Base-by-base conservation (phyloP, 2,888 invertebrate genomes). In the Embidobia sp. region DNA sequence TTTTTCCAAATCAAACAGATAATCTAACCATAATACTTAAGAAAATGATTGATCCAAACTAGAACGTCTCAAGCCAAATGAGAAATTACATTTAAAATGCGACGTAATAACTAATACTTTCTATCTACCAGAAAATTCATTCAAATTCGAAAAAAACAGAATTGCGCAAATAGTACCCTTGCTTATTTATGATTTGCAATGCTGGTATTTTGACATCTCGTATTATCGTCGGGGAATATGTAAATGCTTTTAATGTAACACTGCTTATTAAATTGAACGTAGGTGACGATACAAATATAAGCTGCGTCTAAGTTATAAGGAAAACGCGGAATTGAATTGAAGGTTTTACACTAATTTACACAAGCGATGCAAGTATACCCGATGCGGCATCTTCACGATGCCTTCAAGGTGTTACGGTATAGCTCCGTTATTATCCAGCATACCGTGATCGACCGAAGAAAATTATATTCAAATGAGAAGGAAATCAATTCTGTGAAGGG, bases 381-480 rank as follows among this genome's bases (percentile, higher is more conserved):
- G 37, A 46, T 61, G 48, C 70, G 19, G 66, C 37, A 55, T 75
- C 72, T 44, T 42, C 75, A 53, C 46, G 69, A 86, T 86, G 85
- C 86, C 86, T 86, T 59, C 77, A 79, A 87, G 87, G 87, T 87
- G 86, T 87, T 87, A 86, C 84, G 85, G 85, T 85, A 84, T 84
- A 85, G 83, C 84, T 86, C 83, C 85, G 83, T 86, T 84, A 87
- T 87, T 87, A 87, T 85, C 79, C 80, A 82, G 79, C 74, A 77
- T 78, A 81, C 85, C 83, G 81, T 81, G 85, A 85, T 86, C 85
- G 83, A 80, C 82, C 83, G 81, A 81, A 84, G 85, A 86, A 85
- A 86, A 87, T 87, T 86, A 86, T 87, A 87, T 87, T 87, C 86
- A 85, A 85, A 87, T 84, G 87, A 85, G 87, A 83, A 85, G 84